Evolutionary conservation across 2,113 vertebrate species (phyloP).

Genomic region (Noctilio leporinus): DNA sequence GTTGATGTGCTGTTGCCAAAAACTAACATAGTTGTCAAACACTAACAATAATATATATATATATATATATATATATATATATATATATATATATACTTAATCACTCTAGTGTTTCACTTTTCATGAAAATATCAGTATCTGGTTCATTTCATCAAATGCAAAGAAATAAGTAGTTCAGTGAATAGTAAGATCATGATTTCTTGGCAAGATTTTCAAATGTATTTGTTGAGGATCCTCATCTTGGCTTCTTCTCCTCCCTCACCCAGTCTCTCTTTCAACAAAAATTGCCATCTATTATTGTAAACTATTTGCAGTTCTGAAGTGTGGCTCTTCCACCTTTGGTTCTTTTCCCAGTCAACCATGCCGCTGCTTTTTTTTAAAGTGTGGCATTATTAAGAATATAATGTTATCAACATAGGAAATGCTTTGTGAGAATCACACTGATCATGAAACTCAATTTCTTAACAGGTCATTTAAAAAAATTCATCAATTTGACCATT

Average conservation of each 20-base stretch:
- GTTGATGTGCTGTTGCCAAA: slow-evolving; percentile 74
- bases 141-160: slow-evolving; percentile 30
- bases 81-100: slow-evolving; percentile 31
- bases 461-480: background rate
- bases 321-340: slow-evolving; percentile 43
- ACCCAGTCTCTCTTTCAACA: slow-evolving; percentile 11
- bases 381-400: background rate
- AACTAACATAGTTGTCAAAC: slow-evolving; percentile 47
- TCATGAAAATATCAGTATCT: slow-evolving; percentile 43
- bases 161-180: slow-evolving; percentile 16
- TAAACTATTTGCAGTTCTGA: slow-evolving; percentile 34
- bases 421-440: background rate
- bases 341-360: slow-evolving; percentile 68
- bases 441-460: background rate
- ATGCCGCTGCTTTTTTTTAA: background rate
- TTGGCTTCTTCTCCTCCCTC: slow-evolving; percentile 47
- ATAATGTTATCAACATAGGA: background rate
- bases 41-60: slow-evolving; percentile 53
- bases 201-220: slow-evolving; percentile 68
- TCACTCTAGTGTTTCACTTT: slow-evolving; percentile 52
- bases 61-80: slow-evolving; percentile 41
- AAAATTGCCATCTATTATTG: slow-evolving; percentile 34
- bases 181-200: slow-evolving; percentile 48
- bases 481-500: background rate
- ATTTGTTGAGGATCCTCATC: slow-evolving; percentile 68